Evolutionary conservation across 2,113 vertebrate genomes (phyloP), one percentile per base, ranked within the genome.

Genomic region (Mobula hypostoma): DNA sequence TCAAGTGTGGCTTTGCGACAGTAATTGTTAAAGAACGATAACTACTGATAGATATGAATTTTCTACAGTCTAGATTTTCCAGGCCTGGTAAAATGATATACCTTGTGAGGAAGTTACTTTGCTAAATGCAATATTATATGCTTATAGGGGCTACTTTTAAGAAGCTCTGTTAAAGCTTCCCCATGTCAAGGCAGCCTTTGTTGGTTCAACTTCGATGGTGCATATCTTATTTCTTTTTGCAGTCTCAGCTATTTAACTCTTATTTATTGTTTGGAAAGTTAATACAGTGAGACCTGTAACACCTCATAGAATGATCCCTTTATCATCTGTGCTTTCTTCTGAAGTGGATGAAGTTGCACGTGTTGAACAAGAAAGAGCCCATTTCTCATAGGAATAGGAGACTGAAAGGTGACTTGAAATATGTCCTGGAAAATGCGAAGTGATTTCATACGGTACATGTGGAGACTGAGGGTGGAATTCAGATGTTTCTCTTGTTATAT

Each of bases 21-120:
- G 95, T 95, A 96, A 96, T 96, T 96, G 96, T 95, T 95, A 95
- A 95, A 94, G 95, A 95, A 94, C 96, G 96, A 95, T 95, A 96
- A 96, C 96, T 96, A 95, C 88, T 0, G 94, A 96, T 94, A 76
- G 94, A 96, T 94, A 72, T 94, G 87, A 94, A 82, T 94, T 58
- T 82, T 95, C 88, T 68, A 79, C 87, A 79, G 21, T 94, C 87
- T 95, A 85, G 63, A 79, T 95, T 96, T 95, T 95, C 95, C 94
- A 29, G 2, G 95, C 95, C 94, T 83, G 95, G 95, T 94, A 95
- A 95, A 94, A 95, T 95, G 95, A 94, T 78, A 21, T 95, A 96
- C 90, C 94, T 94, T 66, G 94, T 95, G 94, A 95, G 94, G 94
- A 78, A 96, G 95, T 95, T 95, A 96, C 94, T 93, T 96, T 97